A percentile compares a stretch with the other conserved stretches of the same genome.
Evolutionary conservation across 2,888 invertebrate genomes (phyloP).

Genomic region (Trichopria drosophilae): DNA sequence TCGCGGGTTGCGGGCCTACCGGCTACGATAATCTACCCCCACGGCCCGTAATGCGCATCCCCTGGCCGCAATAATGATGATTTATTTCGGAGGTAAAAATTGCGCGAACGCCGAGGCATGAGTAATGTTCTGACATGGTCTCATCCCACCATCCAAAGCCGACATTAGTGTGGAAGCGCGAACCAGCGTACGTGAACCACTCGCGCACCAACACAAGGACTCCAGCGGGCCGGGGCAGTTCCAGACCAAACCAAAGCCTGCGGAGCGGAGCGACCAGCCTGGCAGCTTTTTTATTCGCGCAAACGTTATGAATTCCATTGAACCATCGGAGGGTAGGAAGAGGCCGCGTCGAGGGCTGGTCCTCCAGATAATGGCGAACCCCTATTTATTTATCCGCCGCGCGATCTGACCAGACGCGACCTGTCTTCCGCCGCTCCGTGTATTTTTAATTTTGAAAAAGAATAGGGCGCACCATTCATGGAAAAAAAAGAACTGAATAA

Average conservation of each 20-base stretch:
- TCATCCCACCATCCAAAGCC: slow-evolving; percentile 35
- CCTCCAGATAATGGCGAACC: slow-evolving; percentile 51
- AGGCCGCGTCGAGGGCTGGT: slow-evolving; percentile 45
- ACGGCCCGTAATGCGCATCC: slow-evolving; percentile 52
- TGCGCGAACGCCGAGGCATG: slow-evolving; percentile 62
- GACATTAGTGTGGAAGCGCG: slow-evolving; percentile 13
- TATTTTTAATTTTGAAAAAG: slow-evolving; percentile 23
- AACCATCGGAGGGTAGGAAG: slow-evolving; percentile 44
- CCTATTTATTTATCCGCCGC: slow-evolving; percentile 51
- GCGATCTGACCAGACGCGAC: slow-evolving; percentile 45
- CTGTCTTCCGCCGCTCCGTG: slow-evolving; percentile 40
- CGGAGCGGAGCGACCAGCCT: slow-evolving; percentile 38
- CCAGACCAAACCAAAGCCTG: slow-evolving; percentile 32
- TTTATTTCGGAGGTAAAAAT: slow-evolving; percentile 65
- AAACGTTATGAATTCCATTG: slow-evolving; percentile 55
- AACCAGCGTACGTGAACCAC: too few relatives aligned
- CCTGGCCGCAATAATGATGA: slow-evolving; percentile 64
- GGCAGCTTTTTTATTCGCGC: slow-evolving; percentile 49
- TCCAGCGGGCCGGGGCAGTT: slow-evolving; percentile 12
- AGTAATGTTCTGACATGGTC: slow-evolving; percentile 61
- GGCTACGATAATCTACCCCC: slow-evolving; percentile 52
- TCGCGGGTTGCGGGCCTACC: slow-evolving; percentile 31
- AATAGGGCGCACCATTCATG: too few relatives aligned
- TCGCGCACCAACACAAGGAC: neutral
- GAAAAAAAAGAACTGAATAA: too few relatives aligned